These are phyloP conservation scores for Harpalus rufipes DNA, from an alignment of 2,888 invertebrate species.

Conservation along the genomic window DNA sequence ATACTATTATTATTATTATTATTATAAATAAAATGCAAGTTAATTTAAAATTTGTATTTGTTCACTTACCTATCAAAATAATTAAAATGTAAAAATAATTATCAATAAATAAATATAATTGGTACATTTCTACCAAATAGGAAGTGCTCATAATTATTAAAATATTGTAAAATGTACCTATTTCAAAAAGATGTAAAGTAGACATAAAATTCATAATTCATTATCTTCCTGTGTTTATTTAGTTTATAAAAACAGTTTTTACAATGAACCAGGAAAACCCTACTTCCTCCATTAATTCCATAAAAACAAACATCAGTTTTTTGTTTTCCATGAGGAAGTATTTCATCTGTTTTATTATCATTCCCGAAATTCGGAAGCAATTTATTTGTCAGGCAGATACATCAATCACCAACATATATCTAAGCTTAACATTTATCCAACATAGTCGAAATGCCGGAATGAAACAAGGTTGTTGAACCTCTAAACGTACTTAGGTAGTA, in stretches of 20 bases:
- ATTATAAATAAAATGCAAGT: too few relatives aligned
- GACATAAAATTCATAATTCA: background rate
- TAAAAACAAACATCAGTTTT: background rate
- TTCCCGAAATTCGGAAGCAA: constrained; percentile 1
- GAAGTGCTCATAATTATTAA: too few relatives aligned
- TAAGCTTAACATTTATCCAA: constrained; percentile 1
- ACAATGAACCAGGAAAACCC: background rate
- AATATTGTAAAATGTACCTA: too few relatives aligned
- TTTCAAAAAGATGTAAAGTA: too few relatives aligned
- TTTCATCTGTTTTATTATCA: constrained; percentile 40
- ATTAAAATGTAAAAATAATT: too few relatives aligned
- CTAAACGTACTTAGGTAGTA: constrained; percentile 19
- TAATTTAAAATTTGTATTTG: too few relatives aligned
- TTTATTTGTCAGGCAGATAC: constrained; percentile 1
- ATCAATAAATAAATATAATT: too few relatives aligned
- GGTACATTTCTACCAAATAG: too few relatives aligned
- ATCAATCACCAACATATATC: background rate
- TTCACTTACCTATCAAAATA: too few relatives aligned
- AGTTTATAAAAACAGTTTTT: background rate
- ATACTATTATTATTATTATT: too few relatives aligned
- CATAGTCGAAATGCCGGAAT: constrained; percentile 27
- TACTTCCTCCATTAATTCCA: background rate
- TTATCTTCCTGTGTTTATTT: background rate
- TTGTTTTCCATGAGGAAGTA: background rate
- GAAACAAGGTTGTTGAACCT: constrained; percentile 4